Base-by-base conservation (phyloP, 64 coral and sea anemone species). In the Pocillopora verrucosa region DNA sequence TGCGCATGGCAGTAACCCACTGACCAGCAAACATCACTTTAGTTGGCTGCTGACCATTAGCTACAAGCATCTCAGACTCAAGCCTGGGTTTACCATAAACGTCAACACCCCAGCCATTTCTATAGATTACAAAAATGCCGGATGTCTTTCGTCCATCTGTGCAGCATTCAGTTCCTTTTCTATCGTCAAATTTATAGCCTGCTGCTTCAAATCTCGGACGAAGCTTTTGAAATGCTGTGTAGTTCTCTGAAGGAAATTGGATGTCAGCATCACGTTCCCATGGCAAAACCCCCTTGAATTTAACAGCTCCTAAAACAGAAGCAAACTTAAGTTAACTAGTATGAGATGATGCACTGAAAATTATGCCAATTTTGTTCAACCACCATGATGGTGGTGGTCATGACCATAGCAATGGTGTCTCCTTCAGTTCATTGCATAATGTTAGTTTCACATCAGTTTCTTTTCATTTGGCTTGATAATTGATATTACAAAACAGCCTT, bases 181-280 rank as follows among this genome's bases (percentile, higher is more conserved):
- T 77, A n/a, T 77, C 72, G 35, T 57, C 70, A 2, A 98, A 22
- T 20, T 62, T 76, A 61, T 92, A 98, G 16, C 96, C 93, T 36
- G 93, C 87, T 64, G 37, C 56, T 1, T 15, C 11, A 16, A 98
- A 95, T 61, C 92, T 92, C 2, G 96, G 87, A 34, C 34, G 82
- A 16, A 98, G 90, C 76, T 74, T 86, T 60, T 98, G 94, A 26
- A 98, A 90, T 51, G 96, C 96, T 2, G 93, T 93, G 62, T 98
- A 98, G 76, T 98, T 98, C 0, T 62, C 93, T 36, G 96, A 92
- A 5, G 94, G 77, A 86, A 98, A 98, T 9, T 93, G 94, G 22
- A 98, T 92, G 65, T 98, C 96, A 0, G 96, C 96, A 77, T 98
- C 96, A 25, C 96, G 90, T 51, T 98, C 96, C 96, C 96, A 98